These are phyloP conservation scores for Triplophysa siluroides DNA, from an alignment of 2,113 vertebrate species.

Conservation along the genomic window DNA sequence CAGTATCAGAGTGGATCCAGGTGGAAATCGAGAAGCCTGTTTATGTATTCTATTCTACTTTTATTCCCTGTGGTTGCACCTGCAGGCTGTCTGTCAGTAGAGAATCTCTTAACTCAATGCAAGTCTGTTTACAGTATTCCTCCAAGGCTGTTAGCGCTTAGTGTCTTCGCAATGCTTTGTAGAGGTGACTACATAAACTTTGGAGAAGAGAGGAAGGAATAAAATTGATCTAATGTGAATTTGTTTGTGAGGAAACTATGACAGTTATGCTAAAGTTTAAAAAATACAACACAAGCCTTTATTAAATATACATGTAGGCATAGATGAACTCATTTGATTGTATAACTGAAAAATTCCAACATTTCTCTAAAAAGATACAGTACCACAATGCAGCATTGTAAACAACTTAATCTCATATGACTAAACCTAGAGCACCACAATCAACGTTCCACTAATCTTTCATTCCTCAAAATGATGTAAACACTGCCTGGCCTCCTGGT, in stretches of 20 bases:
- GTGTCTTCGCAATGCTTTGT: neutral
- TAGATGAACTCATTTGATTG: neutral
- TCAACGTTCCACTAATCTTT: neutral
- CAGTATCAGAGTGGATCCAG: neutral
- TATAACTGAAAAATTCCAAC: neutral
- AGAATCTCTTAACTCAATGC: neutral
- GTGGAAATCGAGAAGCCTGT: neutral
- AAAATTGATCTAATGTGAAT: neutral
- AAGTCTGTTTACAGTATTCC: neutral
- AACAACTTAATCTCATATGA: neutral
- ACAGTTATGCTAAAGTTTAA: neutral
- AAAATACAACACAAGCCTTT: neutral
- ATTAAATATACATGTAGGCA: neutral
- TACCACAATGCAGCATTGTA: neutral
- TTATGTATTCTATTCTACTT: neutral
- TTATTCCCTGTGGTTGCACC: constrained; percentile 9
- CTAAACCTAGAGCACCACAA: neutral
- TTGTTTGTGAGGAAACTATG: no score
- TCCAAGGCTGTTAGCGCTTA: neutral
- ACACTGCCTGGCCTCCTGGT: neutral
- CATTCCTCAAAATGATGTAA: neutral
- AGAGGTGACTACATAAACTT: neutral
- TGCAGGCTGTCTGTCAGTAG: constrained; percentile 17
- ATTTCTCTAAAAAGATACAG: neutral
- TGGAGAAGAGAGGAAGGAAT: neutral